Evolutionary conservation across 2,797 vertebrate species (phyloP), one percentile per base, ranked within the genome.

Genomic region (Oryzias dopingdopingensis): DNA sequence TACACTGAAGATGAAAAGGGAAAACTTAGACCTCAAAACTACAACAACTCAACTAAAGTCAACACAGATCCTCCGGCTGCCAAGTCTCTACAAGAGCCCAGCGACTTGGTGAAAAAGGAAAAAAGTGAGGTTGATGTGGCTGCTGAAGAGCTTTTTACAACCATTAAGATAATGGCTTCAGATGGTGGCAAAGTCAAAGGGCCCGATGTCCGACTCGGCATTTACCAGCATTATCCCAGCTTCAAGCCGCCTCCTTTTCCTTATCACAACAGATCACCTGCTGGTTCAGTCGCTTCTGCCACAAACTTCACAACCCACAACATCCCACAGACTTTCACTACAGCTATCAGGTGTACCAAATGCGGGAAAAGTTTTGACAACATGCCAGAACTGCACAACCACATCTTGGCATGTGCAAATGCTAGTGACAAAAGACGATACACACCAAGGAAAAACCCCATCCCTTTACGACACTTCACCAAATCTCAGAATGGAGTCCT

Each of bases 271-370:
- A 91, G 95, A 23, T 96, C 95, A 52, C 93, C 96, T 0, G 91
- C 93, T 62, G 94, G 92, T 1, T 93, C 94, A 7, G 79, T 94
- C 4, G 90, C 92, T 41, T 97, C 96, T 0, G 97, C 97, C 52
- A 98, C 95, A 15, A 98, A 97, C 73, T 99, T 99, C 83, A 99
- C 95, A 22, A 98, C 97, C 69, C 96, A 97, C 86, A 99, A 99
- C 81, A 99, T 99, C 74, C 97, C 97, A 5, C 97, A 99, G 84
- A 99, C 96, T 7, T 99, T 99, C 49, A 96, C 91, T 37, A 99
- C 96, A 8, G 96, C 97, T 56, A 98, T 99, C 61, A 93, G 96
- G 47, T 99, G 97, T 73, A 99, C 97, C 42, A 99, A 99, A 76
- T 99, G 97, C 44, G 97, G 97, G 3, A 96, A 97, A 45, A 94